phyloP scores from a whole-genome alignment of 2,797 vertebrate species.

The Tenualosa thibaudeaui region DNA sequence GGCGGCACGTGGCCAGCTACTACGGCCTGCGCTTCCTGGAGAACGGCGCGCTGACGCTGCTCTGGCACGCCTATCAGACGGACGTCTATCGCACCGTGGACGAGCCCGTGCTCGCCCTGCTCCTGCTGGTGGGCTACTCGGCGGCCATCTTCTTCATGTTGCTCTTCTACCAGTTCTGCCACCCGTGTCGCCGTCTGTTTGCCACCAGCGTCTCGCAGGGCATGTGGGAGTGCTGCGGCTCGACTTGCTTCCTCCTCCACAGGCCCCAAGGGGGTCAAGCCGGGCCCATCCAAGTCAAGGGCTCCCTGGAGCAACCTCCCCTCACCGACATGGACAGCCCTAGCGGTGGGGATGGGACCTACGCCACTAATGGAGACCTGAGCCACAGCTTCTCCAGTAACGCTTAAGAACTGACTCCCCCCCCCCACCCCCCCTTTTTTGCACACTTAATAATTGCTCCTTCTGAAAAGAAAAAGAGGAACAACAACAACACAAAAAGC shows the following conservation, averaged over 20 bases:
- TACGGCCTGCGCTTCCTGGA: constrained; percentile 90
- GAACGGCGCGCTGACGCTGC: constrained; percentile 85
- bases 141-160: constrained; percentile 92
- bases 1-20: constrained; percentile 88
- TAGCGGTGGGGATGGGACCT: constrained; percentile 41
- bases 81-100: constrained; percentile 86
- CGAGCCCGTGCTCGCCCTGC: constrained; percentile 84
- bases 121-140: constrained; percentile 85
- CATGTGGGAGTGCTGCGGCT: constrained; percentile 78
- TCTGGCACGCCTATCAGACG: constrained; percentile 91
- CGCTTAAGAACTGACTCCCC: constrained; percentile 55
- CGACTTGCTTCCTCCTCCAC: constrained; percentile 73
- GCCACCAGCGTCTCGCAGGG: constrained; percentile 84
- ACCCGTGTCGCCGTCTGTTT: constrained; percentile 93
- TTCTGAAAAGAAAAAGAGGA: constrained; percentile 11
- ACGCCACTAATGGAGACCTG: constrained; percentile 67
- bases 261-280: constrained; percentile 48
- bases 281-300: constrained; percentile 57
- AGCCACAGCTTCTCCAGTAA: constrained; percentile 65
- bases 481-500: not conserved
- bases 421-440: not conserved
- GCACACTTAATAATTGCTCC: constrained; percentile 35
- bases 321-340: constrained; percentile 53
- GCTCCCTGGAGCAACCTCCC: constrained; percentile 56
- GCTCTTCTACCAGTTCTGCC: constrained; percentile 94